A percentile compares a stretch with the other conserved stretches of the same genome.
These are phyloP conservation scores for Sthenelais limicola DNA, from an alignment of 2,888 invertebrate species.

Conservation along the genomic window DNA sequence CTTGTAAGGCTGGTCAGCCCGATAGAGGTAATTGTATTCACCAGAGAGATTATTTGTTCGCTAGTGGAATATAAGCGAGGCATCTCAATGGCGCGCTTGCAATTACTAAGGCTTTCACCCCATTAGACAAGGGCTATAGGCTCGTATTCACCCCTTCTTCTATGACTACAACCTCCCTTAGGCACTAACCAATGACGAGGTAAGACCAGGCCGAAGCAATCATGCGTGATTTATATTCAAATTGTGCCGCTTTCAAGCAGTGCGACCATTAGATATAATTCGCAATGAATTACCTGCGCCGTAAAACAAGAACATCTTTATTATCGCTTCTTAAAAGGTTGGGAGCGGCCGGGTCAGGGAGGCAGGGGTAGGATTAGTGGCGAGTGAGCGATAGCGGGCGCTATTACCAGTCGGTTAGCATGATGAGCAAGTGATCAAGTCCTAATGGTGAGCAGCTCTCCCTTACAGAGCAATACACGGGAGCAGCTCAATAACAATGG, in stretches of 20 bases:
- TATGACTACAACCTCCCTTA: not conserved
- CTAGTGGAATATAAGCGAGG: constrained; percentile 25
- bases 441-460: constrained; percentile 6
- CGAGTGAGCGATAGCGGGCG: not conserved
- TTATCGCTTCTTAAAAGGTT: constrained; percentile 30
- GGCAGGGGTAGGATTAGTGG: not conserved
- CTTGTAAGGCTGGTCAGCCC: not conserved
- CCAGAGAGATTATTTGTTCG: constrained; percentile 28
- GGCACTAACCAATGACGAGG: not conserved
- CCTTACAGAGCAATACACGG: not conserved
- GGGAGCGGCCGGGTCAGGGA: not conserved
- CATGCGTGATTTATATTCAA: constrained; percentile 34
- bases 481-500: not conserved
- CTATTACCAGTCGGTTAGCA: not conserved
- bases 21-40: constrained; percentile 33
- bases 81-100: constrained; percentile 10
- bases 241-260: constrained; percentile 23
- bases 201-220: constrained; percentile 18
- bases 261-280: constrained; percentile 10
- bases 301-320: constrained; percentile 38
- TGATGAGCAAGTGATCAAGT: constrained; percentile 24
- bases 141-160: not conserved
- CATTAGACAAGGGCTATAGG: constrained; percentile 32
- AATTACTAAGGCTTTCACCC: constrained; percentile 27
- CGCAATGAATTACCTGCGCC: constrained; percentile 35